These are phyloP conservation scores for Hafferia zeledoni DNA, from an alignment of 2,797 vertebrate species.

Conservation along the genomic window DNA sequence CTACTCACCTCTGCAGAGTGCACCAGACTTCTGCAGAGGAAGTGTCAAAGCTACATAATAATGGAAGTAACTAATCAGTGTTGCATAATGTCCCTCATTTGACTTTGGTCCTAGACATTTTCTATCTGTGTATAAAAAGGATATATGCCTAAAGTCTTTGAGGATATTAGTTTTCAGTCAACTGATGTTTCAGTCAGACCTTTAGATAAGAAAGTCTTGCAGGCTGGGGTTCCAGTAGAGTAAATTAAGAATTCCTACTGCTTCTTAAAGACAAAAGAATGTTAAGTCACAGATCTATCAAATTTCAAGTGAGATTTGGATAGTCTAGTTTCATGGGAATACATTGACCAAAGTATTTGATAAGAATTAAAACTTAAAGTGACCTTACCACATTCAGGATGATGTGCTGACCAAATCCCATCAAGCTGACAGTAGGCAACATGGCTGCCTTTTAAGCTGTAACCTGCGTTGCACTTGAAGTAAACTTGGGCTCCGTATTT, in stretches of 20 bases:
- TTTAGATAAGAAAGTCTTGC: not conserved
- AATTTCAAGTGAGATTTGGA: not conserved
- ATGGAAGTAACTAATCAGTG: not conserved
- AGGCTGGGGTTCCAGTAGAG: not conserved
- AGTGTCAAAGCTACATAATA: not conserved
- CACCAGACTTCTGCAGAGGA: not conserved
- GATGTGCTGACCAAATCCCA: conserved; percentile 76
- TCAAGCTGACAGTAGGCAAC: conserved; percentile 84
- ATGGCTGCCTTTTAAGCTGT: conserved; percentile 80
- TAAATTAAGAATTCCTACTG: not conserved
- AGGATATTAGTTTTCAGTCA: not conserved
- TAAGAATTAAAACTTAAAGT: conserved; percentile 55
- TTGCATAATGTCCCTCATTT: not conserved
- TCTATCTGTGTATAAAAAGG: not conserved
- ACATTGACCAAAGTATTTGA: not conserved
- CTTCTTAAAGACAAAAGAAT: not conserved
- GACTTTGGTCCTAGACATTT: not conserved
- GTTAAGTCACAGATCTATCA: not conserved
- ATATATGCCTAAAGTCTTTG: not conserved
- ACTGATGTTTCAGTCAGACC: not conserved
- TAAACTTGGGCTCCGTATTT: conserved; percentile 84
- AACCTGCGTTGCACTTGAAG: conserved; percentile 86
- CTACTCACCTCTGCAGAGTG: not conserved
- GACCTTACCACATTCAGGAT: conserved; percentile 86
- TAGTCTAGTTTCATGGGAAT: not conserved